phyloP scores from a whole-genome alignment of 53 echinoderm and acorn worm species.

The Echinarachnius parma region DNA sequence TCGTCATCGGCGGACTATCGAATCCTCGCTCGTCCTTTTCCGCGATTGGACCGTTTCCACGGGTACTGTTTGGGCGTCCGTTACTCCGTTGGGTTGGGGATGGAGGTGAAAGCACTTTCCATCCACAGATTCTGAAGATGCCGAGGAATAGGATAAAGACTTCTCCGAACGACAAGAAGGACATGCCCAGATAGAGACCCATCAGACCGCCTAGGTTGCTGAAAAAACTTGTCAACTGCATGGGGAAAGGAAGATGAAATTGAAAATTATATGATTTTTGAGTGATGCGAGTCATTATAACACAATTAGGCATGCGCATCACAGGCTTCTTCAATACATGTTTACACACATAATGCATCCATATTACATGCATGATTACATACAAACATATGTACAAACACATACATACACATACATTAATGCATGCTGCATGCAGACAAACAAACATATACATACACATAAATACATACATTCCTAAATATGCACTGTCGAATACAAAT shows the following conservation, averaged over 20 bases:
- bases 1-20: too few relatives aligned
- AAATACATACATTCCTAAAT: too few relatives aligned
- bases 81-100: not conserved
- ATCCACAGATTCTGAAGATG: not conserved
- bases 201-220: not conserved
- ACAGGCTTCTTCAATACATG: not conserved
- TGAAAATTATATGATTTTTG: not conserved
- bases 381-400: not conserved
- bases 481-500: too few relatives aligned
- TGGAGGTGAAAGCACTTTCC: not conserved
- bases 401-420: too few relatives aligned
- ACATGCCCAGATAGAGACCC: conserved; percentile 19
- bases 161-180: conserved; percentile 24
- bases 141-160: not conserved
- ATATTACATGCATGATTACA: not conserved
- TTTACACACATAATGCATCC: not conserved
- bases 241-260: not conserved
- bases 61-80: too few relatives aligned
- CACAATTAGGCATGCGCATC: too few relatives aligned
- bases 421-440: too few relatives aligned
- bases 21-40: too few relatives aligned
- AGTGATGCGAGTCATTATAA: too few relatives aligned
- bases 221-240: conserved; percentile 26
- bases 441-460: too few relatives aligned
- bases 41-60: too few relatives aligned